A percentile compares a stretch with the other conserved stretches of the same genome.
phyloP scores from a whole-genome alignment of 2,113 vertebrate genomes.

The Silurus glanis region DNA sequence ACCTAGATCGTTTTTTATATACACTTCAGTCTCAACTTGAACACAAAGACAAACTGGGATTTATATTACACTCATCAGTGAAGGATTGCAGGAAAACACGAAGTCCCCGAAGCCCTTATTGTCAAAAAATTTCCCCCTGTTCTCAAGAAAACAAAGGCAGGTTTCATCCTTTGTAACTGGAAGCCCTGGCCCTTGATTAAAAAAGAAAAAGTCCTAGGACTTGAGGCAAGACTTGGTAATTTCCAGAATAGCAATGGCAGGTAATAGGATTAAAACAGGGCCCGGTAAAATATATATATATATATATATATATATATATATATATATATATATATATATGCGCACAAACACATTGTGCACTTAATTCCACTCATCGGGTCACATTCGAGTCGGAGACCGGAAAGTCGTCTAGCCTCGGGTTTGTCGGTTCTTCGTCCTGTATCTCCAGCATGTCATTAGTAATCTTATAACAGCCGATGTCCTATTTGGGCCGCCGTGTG shows the following conservation, averaged over 20 bases:
- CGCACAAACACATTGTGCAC: too few species aligned
- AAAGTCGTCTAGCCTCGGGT: not conserved
- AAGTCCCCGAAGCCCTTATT: slow-evolving; percentile 21
- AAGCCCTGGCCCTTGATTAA: slow-evolving; percentile 24
- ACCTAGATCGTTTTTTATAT: not conserved
- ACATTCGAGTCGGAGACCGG: not conserved
- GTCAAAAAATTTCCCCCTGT: slow-evolving; percentile 17
- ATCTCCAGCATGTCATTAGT: not conserved
- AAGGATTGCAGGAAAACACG: slow-evolving; percentile 13
- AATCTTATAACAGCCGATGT: not conserved
- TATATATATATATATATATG: too few species aligned
- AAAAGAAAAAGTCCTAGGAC: slow-evolving; percentile 18
- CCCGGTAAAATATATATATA: too few species aligned
- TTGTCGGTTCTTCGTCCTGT: not conserved
- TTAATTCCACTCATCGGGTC: not conserved
- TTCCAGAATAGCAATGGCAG: slow-evolving; percentile 10
- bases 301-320: too few species aligned
- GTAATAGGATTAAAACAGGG: slow-evolving; percentile 7
- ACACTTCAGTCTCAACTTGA: slow-evolving; percentile 1
- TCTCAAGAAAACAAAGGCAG: slow-evolving; percentile 18
- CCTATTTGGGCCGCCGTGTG: too few species aligned
- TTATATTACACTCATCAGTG: slow-evolving; percentile 15
- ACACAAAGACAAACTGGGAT: slow-evolving; percentile 11
- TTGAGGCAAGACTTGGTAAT: slow-evolving; percentile 17
- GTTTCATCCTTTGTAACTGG: slow-evolving; percentile 32